These are phyloP conservation scores for Drosophila sechellia DNA, from an alignment of 1,140 invertebrate genomes.

Conservation along the genomic window DNA sequence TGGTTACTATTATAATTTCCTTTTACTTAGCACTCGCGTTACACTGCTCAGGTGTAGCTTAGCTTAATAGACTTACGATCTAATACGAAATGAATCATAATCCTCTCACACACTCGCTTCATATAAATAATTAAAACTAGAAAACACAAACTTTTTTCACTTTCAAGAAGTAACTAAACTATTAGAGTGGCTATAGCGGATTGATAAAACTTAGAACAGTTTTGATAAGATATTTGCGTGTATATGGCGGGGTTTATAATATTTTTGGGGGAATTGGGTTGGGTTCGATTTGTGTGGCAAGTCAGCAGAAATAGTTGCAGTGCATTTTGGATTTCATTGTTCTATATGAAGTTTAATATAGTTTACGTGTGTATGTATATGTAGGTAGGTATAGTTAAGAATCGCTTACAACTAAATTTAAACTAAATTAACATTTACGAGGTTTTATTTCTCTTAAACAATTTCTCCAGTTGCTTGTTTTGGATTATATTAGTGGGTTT, in stretches of 20 bases:
- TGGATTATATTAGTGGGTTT: slow-evolving; percentile 35
- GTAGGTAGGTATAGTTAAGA: slow-evolving; percentile 59
- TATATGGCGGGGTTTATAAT: slow-evolving; percentile 37
- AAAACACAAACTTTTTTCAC: slow-evolving; percentile 70
- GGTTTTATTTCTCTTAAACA: slow-evolving; percentile 48
- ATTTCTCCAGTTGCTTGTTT: slow-evolving; percentile 35
- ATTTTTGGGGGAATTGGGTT: slow-evolving; percentile 16
- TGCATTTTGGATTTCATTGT: slow-evolving; percentile 62
- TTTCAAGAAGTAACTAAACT: slow-evolving; percentile 56
- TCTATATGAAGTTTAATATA: slow-evolving; percentile 55
- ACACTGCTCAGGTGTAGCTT: slow-evolving; percentile 61
- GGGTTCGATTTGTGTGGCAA: slow-evolving; percentile 54
- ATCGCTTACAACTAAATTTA: slow-evolving; percentile 67
- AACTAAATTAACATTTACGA: slow-evolving; percentile 75
- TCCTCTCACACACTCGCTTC: slow-evolving; percentile 50
- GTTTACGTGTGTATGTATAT: slow-evolving; percentile 42
- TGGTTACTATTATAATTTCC: slow-evolving; percentile 72
- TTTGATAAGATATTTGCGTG: slow-evolving; percentile 55
- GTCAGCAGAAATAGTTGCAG: slow-evolving; percentile 72
- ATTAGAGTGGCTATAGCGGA: slow-evolving; percentile 42
- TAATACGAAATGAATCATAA: slow-evolving; percentile 69
- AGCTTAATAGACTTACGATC: slow-evolving; percentile 63
- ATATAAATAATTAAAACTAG: slow-evolving; percentile 80
- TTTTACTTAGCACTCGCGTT: slow-evolving; percentile 65
- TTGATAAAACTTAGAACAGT: slow-evolving; percentile 80